Percentiles rank a stretch among this genome's conserved stretches.
These are phyloP conservation scores for Mimas tiliae DNA, from an alignment of 2,888 invertebrate genomes.

Conservation along the genomic window DNA sequence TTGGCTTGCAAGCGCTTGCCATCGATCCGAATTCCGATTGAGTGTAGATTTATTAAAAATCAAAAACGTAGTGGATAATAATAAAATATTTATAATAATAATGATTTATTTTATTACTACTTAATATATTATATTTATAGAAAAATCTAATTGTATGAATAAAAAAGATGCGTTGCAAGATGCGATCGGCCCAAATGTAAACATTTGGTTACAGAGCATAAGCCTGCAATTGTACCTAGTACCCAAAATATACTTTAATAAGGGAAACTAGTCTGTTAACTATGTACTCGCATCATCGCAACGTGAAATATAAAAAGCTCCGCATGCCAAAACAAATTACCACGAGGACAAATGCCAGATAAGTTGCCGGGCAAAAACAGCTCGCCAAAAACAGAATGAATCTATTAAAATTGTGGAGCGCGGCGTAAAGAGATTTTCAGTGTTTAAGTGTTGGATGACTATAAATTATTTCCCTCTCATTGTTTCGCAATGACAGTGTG, in stretches of 20 bases:
- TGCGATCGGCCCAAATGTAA: too few species aligned
- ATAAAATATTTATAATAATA: too few species aligned
- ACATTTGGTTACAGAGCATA: too few species aligned
- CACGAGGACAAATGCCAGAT: neutral
- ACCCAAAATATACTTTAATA: too few species aligned
- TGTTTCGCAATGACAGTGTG: conserved; percentile 35
- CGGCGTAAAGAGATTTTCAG: conserved; percentile 29
- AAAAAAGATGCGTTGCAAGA: too few species aligned
- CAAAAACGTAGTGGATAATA: too few species aligned
- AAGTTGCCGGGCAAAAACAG: neutral
- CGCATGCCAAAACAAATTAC: neutral
- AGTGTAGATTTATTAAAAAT: too few species aligned
- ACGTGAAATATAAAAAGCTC: neutral
- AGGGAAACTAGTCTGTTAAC: neutral
- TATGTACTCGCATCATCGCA: neutral
- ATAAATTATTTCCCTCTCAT: conserved; percentile 42
- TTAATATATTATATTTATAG: neutral
- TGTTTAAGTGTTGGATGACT: conserved; percentile 31
- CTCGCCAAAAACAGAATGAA: neutral
- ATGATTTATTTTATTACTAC: too few species aligned
- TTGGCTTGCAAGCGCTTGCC: too few species aligned
- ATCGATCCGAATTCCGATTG: too few species aligned
- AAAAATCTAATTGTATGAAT: neutral
- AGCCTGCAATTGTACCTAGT: too few species aligned
- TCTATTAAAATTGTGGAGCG: neutral